A percentile compares a stretch with the other conserved stretches of the same genome.
Conservation (phyloP, 1,140 invertebrate species). For the Bombyx mori region DNA sequence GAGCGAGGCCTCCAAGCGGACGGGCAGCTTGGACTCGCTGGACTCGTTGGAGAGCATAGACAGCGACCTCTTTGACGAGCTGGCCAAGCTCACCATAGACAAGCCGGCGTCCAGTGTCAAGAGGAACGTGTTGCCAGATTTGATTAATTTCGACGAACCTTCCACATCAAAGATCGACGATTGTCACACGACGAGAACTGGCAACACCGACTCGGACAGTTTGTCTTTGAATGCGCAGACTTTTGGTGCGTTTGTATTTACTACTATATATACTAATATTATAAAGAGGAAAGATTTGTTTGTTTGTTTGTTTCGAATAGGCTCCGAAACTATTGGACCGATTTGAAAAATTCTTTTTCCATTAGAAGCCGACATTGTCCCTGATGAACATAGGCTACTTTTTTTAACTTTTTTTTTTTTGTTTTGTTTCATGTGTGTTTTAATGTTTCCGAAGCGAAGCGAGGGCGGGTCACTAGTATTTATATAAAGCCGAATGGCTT, state of each 20-base stretch:
- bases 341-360: too few relatives aligned
- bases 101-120: constrained; percentile 35
- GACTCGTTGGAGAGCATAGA: constrained; percentile 45
- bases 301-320: too few relatives aligned
- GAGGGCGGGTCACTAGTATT: too few relatives aligned
- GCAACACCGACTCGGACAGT: constrained; percentile 15
- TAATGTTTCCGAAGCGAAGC: too few relatives aligned
- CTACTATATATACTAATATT: too few relatives aligned
- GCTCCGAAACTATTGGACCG: too few relatives aligned
- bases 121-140: constrained; percentile 45
- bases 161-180: constrained; percentile 51
- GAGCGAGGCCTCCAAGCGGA: constrained; percentile 20
- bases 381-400: too few relatives aligned
- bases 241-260: constrained; percentile 1
- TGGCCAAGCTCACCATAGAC: constrained; percentile 38
- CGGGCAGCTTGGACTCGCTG: constrained; percentile 46
- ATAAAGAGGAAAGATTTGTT: too few relatives aligned
- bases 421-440: too few relatives aligned
- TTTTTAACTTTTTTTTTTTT: too few relatives aligned
- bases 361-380: too few relatives aligned
- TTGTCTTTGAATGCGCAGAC: constrained; percentile 18
- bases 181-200: constrained; percentile 36
- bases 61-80: constrained; percentile 47
- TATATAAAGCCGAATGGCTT: neutral
- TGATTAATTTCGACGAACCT: constrained; percentile 54